These are phyloP conservation scores for Cettia cetti DNA, from an alignment of 2,113 vertebrate genomes.

Conservation along the genomic window DNA sequence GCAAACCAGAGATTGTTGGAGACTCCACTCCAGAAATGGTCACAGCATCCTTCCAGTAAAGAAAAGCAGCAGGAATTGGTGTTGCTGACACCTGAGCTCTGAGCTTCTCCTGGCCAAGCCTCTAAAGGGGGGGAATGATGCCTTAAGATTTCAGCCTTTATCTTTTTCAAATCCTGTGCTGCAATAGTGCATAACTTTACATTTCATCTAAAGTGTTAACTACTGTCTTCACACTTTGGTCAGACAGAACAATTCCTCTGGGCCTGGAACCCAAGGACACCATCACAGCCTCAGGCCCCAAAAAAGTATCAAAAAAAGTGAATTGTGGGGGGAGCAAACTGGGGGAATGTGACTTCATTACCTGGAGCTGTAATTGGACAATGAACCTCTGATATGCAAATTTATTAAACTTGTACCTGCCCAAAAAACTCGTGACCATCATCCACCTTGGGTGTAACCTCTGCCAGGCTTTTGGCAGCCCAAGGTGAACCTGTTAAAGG, in stretches of 20 bases:
- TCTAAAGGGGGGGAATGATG: background rate
- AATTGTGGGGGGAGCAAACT: background rate
- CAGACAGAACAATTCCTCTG: background rate
- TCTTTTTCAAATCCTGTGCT: background rate
- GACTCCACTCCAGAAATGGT: background rate
- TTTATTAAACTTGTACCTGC: rapidly evolving
- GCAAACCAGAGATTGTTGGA: background rate
- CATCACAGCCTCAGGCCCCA: background rate
- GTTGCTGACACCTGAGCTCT: background rate
- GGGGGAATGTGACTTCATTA: background rate
- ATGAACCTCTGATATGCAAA: background rate
- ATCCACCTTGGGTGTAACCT: background rate
- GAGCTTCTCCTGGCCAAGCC: background rate
- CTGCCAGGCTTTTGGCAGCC: background rate
- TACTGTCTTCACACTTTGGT: background rate
- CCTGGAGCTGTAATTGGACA: background rate
- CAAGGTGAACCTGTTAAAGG: background rate
- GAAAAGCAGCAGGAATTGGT: background rate
- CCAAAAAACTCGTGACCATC: rapidly evolving
- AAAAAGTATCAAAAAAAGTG: background rate
- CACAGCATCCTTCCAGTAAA: background rate
- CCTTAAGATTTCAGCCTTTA: background rate
- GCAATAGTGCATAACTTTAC: background rate
- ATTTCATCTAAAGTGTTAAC: background rate
- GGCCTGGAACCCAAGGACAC: background rate